Base-by-base conservation (phyloP, 2,113 vertebrate genomes). In the Odontesthes bonariensis region DNA sequence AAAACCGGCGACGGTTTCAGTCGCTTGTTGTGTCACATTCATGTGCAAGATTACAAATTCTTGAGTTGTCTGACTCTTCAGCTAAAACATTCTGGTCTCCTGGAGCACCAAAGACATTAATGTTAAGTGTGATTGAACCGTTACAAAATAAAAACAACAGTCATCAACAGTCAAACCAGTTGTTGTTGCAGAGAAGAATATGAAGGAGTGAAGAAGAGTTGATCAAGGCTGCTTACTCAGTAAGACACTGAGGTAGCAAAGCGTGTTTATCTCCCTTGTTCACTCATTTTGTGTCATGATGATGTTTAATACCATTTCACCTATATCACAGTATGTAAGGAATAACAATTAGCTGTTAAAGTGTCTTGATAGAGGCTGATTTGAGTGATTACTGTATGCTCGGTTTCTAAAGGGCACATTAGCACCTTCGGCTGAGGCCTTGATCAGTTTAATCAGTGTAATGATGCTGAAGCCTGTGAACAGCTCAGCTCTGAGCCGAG, bases 371-470 rank as follows among this genome's bases (percentile, higher is more conserved):
- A 54, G 35, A 61, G 54, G 52, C 60, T 49, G 61, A 82, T 82
- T 76, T 31, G 69, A 66, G 61, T 78, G 74, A 87, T 84, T 81
- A 75, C 61, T 61, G 75, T 73, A 58, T 46, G 69, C 49, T 68
- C 31, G 40, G 81, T 49, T 68, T 66, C 73, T 80, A 58, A 89
- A 85, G 84, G 74, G 69, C 69, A 69, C 69, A 82, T 77, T 57
- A 73, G 54, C 83, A 59, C 31, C 57, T 81, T 75, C 67, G 67
- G 62, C 59, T 55, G 44, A 54, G 77, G 76, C 75, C 73, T 71
- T 72, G 59, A 88, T 87, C 77, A 77, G 19, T 84, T 73, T 82
- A 86, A 87, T 87, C 76, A 70, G 54, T 62, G 62, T 84, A 69
- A 78, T 81, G 62, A 81, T 38, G 64, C 62, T 35, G 42, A 65